phyloP scores from a whole-genome alignment of 2,888 invertebrate species.

The Gortyna flavago region DNA sequence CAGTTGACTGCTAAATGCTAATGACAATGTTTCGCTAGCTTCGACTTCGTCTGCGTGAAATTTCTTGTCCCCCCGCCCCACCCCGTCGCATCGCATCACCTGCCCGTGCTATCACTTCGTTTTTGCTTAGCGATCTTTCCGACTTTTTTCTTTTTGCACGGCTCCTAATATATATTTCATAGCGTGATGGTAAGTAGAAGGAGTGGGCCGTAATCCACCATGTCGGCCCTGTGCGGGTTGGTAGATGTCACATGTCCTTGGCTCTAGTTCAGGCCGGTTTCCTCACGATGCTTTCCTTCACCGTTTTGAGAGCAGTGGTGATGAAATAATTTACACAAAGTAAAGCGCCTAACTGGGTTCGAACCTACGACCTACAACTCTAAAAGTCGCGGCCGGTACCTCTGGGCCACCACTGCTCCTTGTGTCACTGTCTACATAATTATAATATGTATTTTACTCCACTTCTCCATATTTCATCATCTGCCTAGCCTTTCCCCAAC shows the following conservation, averaged over 20 bases:
- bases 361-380: no score
- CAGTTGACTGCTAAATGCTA: neutral
- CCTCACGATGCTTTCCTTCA: neutral
- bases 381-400: no score
- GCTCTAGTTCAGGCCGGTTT: neutral
- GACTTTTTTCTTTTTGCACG: no score
- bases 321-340: neutral
- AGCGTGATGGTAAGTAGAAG: no score
- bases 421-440: neutral
- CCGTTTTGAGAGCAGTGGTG: neutral
- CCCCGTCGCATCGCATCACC: no score
- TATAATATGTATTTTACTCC: neutral
- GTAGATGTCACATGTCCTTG: neutral
- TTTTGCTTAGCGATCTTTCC: no score
- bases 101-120: no score
- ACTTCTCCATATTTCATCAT: neutral
- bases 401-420: neutral
- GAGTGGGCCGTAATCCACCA: no score
- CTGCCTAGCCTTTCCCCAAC: no score
- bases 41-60: no score
- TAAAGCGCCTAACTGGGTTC: neutral
- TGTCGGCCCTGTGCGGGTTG: neutral
- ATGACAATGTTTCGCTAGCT: neutral
- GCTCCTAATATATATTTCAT: no score
- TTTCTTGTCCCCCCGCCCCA: no score